phyloP scores from a whole-genome alignment of 1,140 invertebrate species.

The Temnothorax curvispinosus region DNA sequence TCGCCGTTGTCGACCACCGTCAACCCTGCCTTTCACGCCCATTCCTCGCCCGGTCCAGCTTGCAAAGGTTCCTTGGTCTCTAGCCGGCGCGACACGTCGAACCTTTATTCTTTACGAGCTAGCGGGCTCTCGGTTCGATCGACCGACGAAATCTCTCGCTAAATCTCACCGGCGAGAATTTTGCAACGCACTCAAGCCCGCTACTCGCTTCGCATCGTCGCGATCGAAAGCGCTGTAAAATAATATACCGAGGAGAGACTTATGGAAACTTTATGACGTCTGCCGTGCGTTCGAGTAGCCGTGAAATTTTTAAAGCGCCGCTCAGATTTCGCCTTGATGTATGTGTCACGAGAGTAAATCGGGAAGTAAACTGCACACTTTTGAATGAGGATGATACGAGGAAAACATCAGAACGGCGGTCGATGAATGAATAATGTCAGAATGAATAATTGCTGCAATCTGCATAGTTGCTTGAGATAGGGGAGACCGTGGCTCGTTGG shows the following conservation, averaged over 20 bases:
- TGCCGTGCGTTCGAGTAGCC: conserved; percentile 25
- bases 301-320: conserved; percentile 36
- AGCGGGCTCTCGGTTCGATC: conserved; percentile 23
- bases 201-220: background rate
- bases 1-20: conserved; percentile 9
- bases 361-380: background rate
- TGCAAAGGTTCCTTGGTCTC: background rate
- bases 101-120: conserved; percentile 57
- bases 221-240: conserved; percentile 48
- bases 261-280: conserved; percentile 41
- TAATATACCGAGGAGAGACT: conserved; percentile 36
- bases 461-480: background rate
- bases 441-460: background rate
- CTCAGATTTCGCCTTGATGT: conserved; percentile 17
- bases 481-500: no score
- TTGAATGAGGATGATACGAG: background rate
- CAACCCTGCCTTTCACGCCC: conserved; percentile 44
- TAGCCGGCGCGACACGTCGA: conserved; percentile 27
- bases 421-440: background rate
- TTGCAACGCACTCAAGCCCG: background rate
- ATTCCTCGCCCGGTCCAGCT: conserved; percentile 1
- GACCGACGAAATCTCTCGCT: conserved; percentile 1
- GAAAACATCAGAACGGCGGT: background rate
- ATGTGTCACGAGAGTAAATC: background rate
- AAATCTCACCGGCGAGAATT: conserved; percentile 46